Conservation (phyloP, 2,113 vertebrate genomes). For the Strigops habroptila region DNA sequence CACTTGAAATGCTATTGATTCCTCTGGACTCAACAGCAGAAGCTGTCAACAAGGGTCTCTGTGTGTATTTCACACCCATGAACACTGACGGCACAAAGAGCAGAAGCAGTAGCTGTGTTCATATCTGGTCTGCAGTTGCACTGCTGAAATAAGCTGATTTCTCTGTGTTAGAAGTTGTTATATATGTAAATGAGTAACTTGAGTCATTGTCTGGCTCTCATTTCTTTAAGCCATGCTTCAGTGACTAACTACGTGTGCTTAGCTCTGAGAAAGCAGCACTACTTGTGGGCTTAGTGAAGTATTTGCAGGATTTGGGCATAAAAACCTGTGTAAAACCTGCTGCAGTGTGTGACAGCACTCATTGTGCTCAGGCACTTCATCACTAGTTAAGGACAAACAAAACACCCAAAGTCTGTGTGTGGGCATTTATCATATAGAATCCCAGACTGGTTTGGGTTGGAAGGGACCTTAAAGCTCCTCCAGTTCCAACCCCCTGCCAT, state of each 20-base stretch:
- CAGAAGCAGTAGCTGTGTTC: neutral
- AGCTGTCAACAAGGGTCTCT: neutral
- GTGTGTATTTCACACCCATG: rapidly evolving
- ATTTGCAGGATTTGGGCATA: neutral
- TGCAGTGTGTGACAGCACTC: neutral
- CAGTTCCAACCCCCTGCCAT: neutral
- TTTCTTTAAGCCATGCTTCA: neutral
- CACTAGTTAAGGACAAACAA: neutral
- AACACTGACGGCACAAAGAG: neutral
- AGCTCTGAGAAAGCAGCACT: neutral
- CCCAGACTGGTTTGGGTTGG: neutral
- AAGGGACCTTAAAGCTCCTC: neutral
- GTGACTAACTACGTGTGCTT: neutral
- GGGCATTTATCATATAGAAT: neutral
- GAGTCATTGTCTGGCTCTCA: neutral
- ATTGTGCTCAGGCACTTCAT: neutral
- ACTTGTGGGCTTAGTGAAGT: neutral
- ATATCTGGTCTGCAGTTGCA: neutral
- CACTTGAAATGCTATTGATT: rapidly evolving
- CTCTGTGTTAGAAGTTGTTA: neutral
- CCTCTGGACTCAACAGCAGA: neutral
- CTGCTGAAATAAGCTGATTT: neutral
- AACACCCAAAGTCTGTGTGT: neutral
- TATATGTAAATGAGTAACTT: neutral
- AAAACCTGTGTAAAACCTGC: neutral